Conservation (phyloP, 2,888 invertebrate species). For the Cataglyphis rosenhaueri region DNA sequence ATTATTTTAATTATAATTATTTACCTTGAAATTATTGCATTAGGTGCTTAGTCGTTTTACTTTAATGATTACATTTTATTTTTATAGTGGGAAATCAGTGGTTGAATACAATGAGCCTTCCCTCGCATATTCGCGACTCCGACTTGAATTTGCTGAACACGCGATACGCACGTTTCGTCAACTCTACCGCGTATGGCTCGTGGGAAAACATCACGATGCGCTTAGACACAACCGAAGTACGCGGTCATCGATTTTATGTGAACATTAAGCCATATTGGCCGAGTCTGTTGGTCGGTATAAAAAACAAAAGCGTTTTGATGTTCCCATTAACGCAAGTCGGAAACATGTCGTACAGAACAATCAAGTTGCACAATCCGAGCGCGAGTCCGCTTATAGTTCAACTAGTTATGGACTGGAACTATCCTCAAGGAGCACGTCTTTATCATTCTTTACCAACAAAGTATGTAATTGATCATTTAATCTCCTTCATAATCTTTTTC, state of each 20-base stretch:
- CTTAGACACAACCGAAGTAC: constrained; percentile 91
- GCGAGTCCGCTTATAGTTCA: constrained; percentile 91
- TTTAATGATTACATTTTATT: background rate
- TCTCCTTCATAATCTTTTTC: background rate
- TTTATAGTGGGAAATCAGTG: constrained; percentile 89
- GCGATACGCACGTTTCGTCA: constrained; percentile 88
- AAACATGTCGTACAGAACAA: constrained; percentile 88
- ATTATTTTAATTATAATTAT: background rate
- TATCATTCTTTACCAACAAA: constrained; percentile 86
- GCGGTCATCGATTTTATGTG: constrained; percentile 89
- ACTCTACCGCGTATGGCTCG: constrained; percentile 85
- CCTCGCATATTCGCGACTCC: constrained; percentile 89
- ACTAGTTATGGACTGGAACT: constrained; percentile 90
- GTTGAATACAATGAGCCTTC: constrained; percentile 89
- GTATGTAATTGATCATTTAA: constrained; percentile 76
- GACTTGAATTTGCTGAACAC: constrained; percentile 89
- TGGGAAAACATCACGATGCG: constrained; percentile 91
- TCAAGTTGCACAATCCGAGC: constrained; percentile 91
- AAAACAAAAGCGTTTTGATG: constrained; percentile 86
- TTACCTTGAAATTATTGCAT: background rate
- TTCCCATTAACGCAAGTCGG: constrained; percentile 92
- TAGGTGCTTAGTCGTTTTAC: background rate
- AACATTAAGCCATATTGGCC: constrained; percentile 91
- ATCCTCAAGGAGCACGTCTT: constrained; percentile 88
- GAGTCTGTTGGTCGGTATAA: constrained; percentile 83